These are phyloP conservation scores for Diarsia mendica DNA, from an alignment of 2,888 invertebrate genomes.

Conservation along the genomic window DNA sequence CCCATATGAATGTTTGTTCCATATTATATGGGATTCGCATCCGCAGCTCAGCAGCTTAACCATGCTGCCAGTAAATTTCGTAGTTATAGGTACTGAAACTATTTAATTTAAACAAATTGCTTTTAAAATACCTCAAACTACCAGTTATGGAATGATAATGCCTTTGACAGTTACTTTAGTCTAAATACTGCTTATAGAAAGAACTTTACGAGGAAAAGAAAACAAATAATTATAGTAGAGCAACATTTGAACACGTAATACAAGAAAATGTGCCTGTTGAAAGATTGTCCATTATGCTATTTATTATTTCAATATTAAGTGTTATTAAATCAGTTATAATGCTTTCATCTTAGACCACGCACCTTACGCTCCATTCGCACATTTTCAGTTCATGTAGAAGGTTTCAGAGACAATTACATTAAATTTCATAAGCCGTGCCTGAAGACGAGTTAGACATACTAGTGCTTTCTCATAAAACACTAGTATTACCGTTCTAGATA, in stretches of 20 bases:
- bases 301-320: neutral
- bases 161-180: neutral
- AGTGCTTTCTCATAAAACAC: neutral
- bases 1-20: too few relatives aligned
- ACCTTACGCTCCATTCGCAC: constrained; percentile 31
- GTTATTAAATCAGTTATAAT: neutral
- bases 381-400: constrained; percentile 49
- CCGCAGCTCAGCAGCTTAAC: too few relatives aligned
- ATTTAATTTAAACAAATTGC: neutral
- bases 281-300: neutral
- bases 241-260: neutral
- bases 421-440: constrained; percentile 60
- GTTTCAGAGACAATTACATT: constrained; percentile 60
- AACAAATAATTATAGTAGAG: neutral
- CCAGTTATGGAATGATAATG: too few relatives aligned
- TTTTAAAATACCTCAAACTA: neutral
- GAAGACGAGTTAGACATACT: constrained; percentile 3
- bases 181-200: neutral
- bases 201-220: neutral
- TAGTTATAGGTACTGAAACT: too few relatives aligned
- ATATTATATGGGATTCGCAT: too few relatives aligned
- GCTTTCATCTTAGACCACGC: constrained; percentile 14
- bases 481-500: constrained; percentile 3
- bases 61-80: too few relatives aligned
- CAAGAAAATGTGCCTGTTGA: neutral